Evolutionary conservation across 2,888 invertebrate species (phyloP).

Genomic region (Drosophila cyrtoloma): DNA sequence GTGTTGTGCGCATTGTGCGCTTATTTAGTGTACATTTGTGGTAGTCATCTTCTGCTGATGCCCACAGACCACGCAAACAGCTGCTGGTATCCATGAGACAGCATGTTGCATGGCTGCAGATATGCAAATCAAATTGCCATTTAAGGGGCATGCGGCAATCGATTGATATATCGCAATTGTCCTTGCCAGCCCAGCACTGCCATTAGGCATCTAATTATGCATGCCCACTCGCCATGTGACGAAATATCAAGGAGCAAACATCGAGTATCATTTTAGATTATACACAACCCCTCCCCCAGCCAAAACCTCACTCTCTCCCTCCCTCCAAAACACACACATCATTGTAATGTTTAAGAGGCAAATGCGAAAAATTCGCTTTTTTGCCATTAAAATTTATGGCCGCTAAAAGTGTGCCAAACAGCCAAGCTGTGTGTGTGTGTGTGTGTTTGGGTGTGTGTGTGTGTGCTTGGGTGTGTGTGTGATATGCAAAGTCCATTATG

Average conservation of each 20-base stretch:
- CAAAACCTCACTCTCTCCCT: not conserved
- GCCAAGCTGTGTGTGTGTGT: slow-evolving; percentile 12
- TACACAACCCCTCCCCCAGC: not conserved
- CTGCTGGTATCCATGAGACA: not conserved
- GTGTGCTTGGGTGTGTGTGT: slow-evolving; percentile 16
- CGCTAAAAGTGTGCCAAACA: slow-evolving; percentile 48
- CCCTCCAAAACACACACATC: slow-evolving; percentile 1
- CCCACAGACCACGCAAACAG: not conserved
- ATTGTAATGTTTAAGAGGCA: slow-evolving; percentile 52
- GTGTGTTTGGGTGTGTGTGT: slow-evolving; percentile 5
- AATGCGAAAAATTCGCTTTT: slow-evolving; percentile 65
- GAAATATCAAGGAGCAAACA: slow-evolving; percentile 48
- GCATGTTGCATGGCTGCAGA: slow-evolving; percentile 15
- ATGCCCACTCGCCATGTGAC: slow-evolving; percentile 76
- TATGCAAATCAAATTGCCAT: slow-evolving; percentile 64
- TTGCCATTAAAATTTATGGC: slow-evolving; percentile 78
- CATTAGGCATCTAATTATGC: slow-evolving; percentile 77
- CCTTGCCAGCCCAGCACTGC: slow-evolving; percentile 47
- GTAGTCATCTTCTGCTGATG: slow-evolving; percentile 24
- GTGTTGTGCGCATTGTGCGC: not conserved
- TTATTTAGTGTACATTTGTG: slow-evolving; percentile 15
- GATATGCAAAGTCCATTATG: slow-evolving; percentile 47
- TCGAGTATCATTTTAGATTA: slow-evolving; percentile 22
- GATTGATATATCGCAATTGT: slow-evolving; percentile 62
- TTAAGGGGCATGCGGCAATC: slow-evolving; percentile 53